Base-by-base conservation (phyloP, 2,113 vertebrate species). In the Oncorhynchus masou region DNA sequence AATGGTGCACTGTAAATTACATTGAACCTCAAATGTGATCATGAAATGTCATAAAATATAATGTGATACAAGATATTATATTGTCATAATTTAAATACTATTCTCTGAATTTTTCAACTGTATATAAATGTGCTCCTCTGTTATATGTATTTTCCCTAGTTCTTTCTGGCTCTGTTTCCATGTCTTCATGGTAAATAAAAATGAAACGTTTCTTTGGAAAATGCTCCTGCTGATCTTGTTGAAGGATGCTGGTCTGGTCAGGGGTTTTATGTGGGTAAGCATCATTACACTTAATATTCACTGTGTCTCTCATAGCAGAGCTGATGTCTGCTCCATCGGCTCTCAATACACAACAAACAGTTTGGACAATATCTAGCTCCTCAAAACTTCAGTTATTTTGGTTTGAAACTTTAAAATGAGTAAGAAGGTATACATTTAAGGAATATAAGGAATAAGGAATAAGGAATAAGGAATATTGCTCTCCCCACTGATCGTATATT, bases 271-370 rank as follows among this genome's bases (percentile, higher is more conserved):
- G 79, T 62, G 65, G 85, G 70, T 84, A 90, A 88, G 90, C 89
- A 83, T 84, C 89, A 91, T 94, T 92, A 85, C 80, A 83, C 81
- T 88, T 91, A 72, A 91, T 91, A 79, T 87, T 82, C 86, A 87
- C 87, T 84, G 45, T 49, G 88, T 79, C 80, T 89, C 82, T 87
- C 81, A 70, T 81, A 80, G 78, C 81, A 74, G 74, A 80, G 71
- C 79, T 68, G 54, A 81, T 73, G 76, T 77, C 7, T 60, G 25
- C 81, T 80, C 75, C 75, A 80, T 79, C 74, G 83, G 75, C 70
- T 88, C 85, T 82, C 83, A 77, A 86, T 77, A 87, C 82, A 80
- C 75, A 83, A 75, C 70, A 77, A 83, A 82, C 67, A 76, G 79
- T 45, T 71, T 70, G 25, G 69, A 59, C 54, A 45, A 49, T 72